Conservation (phyloP, 2,888 invertebrate species). For the Rhingia rostrata region DNA sequence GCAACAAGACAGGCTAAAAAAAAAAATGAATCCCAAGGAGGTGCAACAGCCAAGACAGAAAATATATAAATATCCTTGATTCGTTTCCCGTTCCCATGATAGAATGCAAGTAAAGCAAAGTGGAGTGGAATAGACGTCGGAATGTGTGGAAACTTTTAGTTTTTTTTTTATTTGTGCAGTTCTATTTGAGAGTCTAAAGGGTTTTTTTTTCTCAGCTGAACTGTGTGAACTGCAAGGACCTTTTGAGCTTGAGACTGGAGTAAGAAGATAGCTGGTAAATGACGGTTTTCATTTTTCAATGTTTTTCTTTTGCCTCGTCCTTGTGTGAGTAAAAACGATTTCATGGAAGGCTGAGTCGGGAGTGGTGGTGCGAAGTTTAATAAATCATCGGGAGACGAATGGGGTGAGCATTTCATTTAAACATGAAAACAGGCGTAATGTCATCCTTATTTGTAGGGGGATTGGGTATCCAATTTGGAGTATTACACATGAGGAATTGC, state of each 20-base stretch:
- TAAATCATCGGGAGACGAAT: slow-evolving; percentile 48
- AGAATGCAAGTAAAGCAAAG: slow-evolving; percentile 22
- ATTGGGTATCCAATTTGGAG: not conserved
- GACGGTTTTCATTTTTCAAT: slow-evolving; percentile 36
- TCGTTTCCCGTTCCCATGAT: slow-evolving; percentile 1
- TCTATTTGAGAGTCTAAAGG: not conserved
- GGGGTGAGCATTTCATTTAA: slow-evolving; percentile 31
- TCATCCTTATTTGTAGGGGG: not conserved
- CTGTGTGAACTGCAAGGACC: not conserved
- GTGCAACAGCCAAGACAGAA: slow-evolving; percentile 15
- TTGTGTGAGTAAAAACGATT: slow-evolving; percentile 7
- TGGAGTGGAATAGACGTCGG: slow-evolving; percentile 17
- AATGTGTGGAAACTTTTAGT: slow-evolving; percentile 9
- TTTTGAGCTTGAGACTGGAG: not conserved
- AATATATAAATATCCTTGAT: slow-evolving; percentile 49
- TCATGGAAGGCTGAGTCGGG: not conserved
- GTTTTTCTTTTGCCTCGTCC: not conserved
- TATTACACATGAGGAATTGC: too few relatives aligned
- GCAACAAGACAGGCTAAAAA: not conserved
- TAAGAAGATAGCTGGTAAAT: slow-evolving; percentile 28
- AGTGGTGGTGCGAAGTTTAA: not conserved
- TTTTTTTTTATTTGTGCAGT: slow-evolving; percentile 1
- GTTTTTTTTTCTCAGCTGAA: not conserved
- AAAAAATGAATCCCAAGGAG: slow-evolving; percentile 23
- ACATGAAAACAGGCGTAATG: not conserved